Percentiles rank a stretch among this genome's conserved stretches.
These are phyloP conservation scores for Cebus imitator DNA, from an alignment of 2,113 vertebrate genomes.

Conservation along the genomic window DNA sequence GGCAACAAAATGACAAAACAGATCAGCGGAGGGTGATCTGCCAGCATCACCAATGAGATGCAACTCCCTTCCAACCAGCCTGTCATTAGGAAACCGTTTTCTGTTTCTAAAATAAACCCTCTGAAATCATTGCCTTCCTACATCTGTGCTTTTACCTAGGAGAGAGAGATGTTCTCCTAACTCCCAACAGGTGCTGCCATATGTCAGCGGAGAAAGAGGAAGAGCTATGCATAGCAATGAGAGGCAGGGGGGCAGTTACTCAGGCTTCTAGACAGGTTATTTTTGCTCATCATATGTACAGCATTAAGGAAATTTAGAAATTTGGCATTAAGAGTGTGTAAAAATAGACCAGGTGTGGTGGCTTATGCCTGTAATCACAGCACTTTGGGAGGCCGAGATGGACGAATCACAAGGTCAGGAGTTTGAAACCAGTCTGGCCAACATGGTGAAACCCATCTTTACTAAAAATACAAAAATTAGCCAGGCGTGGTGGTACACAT, in stretches of 20 bases:
- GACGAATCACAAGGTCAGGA: too few species aligned
- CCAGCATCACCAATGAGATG: slow-evolving; percentile 46
- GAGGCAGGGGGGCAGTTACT: fast-evolving
- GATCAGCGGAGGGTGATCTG: slow-evolving; percentile 58
- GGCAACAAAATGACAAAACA: slow-evolving; percentile 68
- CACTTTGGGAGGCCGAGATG: too few species aligned
- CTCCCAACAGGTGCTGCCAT: background rate
- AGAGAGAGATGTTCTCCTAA: background rate
- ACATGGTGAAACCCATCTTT: too few species aligned
- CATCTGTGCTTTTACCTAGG: background rate
- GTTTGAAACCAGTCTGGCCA: too few species aligned
- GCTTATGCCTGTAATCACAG: too few species aligned
- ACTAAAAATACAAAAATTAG: too few species aligned
- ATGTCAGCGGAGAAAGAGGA: fast-evolving
- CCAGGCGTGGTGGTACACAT: too few species aligned
- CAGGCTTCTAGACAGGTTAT: background rate
- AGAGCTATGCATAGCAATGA: background rate
- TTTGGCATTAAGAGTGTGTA: too few species aligned
- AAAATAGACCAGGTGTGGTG: background rate
- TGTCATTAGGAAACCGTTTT: slow-evolving; percentile 37
- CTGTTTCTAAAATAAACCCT: slow-evolving; percentile 55
- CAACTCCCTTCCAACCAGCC: background rate
- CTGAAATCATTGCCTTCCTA: slow-evolving; percentile 1
- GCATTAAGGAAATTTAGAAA: too few species aligned
- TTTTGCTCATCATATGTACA: background rate